Evolutionary conservation across 2,888 invertebrate genomes (phyloP), one percentile per base, ranked within the genome.

Genomic region (Notodonta dromedarius): DNA sequence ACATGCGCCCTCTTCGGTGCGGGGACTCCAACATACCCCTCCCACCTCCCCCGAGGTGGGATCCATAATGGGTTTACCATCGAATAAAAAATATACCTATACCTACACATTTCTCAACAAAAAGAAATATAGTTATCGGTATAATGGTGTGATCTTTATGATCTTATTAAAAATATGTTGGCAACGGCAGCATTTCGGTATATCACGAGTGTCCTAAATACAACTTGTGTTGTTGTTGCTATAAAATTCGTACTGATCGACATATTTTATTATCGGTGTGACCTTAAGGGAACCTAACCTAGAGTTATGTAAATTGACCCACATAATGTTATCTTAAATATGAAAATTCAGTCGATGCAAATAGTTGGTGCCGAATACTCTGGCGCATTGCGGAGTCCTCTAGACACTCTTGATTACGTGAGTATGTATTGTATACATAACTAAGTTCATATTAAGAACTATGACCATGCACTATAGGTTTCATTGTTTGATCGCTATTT

Each of bases 311-410:
- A 76, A 78, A 78, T 72, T 79, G 77, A 69, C 74, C 77, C 66
- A 77, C 78, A 78, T 82, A 70, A 69, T n/a, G 70, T 70, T 73
- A 73, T 76, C 76, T 68, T 64, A 66, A 62, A 60, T 73, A 66
- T 55, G 64, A 71, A 70, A 73, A 65, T 68, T 77, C 80, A 85
- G 82, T 85, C 74, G 68, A 74, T 81, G 73, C 76, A 79, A 77
- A 80, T 76, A 75, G 74, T 70, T 78, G 72, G 69, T 56, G 67
- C 66, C 58, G 70, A 67, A 66, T 70, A 73, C 77, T 66, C 73
- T 67, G 67, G 71, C 76, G 69, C 67, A 61, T 56, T 58, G 39
- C 60, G 54, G 35, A 54, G 65, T 66, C 51, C 11, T 24, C 24
- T 32, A 24, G 9, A 24, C 24, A 24, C 51, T 51, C 9, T 51